Conservation (phyloP, 2,797 vertebrate species). For the Clarias pachynema region DNA sequence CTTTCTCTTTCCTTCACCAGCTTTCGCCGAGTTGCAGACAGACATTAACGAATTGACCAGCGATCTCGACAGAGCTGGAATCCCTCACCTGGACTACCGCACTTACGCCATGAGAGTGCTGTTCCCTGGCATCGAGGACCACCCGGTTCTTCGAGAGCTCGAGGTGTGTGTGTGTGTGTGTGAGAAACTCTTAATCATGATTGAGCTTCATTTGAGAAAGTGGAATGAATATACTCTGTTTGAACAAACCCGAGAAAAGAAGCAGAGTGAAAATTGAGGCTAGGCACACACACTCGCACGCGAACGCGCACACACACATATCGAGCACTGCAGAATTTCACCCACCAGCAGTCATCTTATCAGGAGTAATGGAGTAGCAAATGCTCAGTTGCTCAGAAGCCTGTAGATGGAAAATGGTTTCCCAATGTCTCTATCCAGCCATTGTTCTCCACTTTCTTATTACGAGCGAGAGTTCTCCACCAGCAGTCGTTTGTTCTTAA, state of each 20-base stretch:
- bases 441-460: background rate
- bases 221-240: background rate
- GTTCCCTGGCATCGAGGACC: constrained; percentile 88
- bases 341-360: constrained; percentile 67
- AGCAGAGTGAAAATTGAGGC: background rate
- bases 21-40: constrained; percentile 90
- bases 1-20: constrained; percentile 60
- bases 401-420: constrained; percentile 30
- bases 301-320: constrained; percentile 25
- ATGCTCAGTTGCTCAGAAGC: constrained; percentile 62
- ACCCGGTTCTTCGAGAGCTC: constrained; percentile 83
- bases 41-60: constrained; percentile 88
- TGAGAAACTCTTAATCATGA: background rate
- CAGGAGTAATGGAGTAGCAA: constrained; percentile 70
- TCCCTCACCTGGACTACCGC: constrained; percentile 88
- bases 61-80: constrained; percentile 85
- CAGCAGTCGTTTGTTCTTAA: background rate
- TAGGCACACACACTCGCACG: background rate
- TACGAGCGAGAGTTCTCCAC: background rate
- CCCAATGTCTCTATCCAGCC: constrained; percentile 25
- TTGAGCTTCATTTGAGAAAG: background rate
- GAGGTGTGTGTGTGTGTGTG: constrained; percentile 63
- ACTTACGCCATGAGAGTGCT: constrained; percentile 88
- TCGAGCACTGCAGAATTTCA: constrained; percentile 69
- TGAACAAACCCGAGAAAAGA: background rate